phyloP scores from a whole-genome alignment of 1,140 invertebrate species.

The Hestina assimilis region DNA sequence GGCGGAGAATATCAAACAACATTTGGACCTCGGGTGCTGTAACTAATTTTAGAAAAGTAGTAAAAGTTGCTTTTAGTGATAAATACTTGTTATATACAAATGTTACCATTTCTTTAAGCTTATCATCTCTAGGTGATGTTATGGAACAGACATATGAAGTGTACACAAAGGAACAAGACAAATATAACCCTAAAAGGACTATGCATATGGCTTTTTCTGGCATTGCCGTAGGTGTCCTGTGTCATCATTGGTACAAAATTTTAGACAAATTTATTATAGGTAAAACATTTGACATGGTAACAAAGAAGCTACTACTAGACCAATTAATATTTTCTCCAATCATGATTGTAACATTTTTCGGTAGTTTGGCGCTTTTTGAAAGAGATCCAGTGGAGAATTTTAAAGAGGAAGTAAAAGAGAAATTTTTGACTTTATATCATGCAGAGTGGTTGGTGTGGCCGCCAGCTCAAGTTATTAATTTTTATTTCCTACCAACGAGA shows the following conservation, averaged over 20 bases:
- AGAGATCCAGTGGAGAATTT: slow-evolving; percentile 81
- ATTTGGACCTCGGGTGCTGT: slow-evolving; percentile 31
- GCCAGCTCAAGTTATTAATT: slow-evolving; percentile 86
- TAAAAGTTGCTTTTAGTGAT: slow-evolving; percentile 80
- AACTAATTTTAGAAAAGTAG: slow-evolving; percentile 39
- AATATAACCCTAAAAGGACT: slow-evolving; percentile 84
- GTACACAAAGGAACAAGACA: slow-evolving; percentile 79
- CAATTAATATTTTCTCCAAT: slow-evolving; percentile 93
- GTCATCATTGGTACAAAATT: slow-evolving; percentile 87
- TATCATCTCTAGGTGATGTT: slow-evolving; percentile 89
- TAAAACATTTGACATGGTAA: slow-evolving; percentile 82
- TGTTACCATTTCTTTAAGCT: slow-evolving; percentile 86
- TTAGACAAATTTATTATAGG: slow-evolving; percentile 86
- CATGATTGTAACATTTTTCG: slow-evolving; percentile 89
- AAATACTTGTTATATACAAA: slow-evolving; percentile 92
- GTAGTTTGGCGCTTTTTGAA: slow-evolving; percentile 87
- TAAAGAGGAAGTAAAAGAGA: slow-evolving; percentile 85
- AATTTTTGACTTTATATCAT: slow-evolving; percentile 88
- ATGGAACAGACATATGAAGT: slow-evolving; percentile 93
- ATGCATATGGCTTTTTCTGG: slow-evolving; percentile 90
- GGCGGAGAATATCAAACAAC: slow-evolving; percentile 53
- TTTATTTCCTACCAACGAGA: slow-evolving; percentile 90
- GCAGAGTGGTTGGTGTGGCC: slow-evolving; percentile 92
- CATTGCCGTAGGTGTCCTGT: slow-evolving; percentile 87
- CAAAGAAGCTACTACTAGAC: slow-evolving; percentile 93